A percentile compares a stretch with the other conserved stretches of the same genome.
phyloP scores from a whole-genome alignment of 2,888 invertebrate genomes.

The Drosophila mercatorum region DNA sequence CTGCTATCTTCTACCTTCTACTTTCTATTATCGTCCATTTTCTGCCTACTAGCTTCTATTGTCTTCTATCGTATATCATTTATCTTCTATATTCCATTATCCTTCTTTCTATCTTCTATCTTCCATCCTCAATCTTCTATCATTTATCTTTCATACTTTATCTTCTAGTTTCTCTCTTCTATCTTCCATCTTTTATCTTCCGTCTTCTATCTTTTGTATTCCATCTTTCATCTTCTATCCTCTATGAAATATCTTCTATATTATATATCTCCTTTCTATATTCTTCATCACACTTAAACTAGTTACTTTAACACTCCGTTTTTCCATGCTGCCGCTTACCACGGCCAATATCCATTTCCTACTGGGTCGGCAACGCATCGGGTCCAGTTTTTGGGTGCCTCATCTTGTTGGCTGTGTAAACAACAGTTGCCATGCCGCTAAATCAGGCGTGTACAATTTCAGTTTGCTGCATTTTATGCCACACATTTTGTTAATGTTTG shows the following conservation, averaged over 20 bases:
- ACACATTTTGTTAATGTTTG: conserved; percentile 60
- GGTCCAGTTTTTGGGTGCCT: conserved; percentile 49
- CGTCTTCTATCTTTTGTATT: background rate
- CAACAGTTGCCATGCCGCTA: conserved; percentile 67
- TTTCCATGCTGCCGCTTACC: background rate
- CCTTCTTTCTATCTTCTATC: background rate
- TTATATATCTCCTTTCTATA: too few species aligned
- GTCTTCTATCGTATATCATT: background rate
- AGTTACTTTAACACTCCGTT: background rate
- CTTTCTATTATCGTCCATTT: background rate
- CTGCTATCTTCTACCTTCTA: background rate
- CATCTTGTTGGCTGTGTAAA: conserved; percentile 66
- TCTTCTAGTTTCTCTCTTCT: background rate
- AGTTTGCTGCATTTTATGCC: conserved; percentile 64
- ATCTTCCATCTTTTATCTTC: too few species aligned
- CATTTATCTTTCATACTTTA: background rate
- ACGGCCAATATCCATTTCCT: conserved; percentile 20
- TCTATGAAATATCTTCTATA: too few species aligned
- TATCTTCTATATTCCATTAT: background rate
- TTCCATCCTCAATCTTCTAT: background rate
- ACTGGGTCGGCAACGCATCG: conserved; percentile 32
- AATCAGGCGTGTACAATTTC: conserved; percentile 71
- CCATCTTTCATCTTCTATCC: background rate
- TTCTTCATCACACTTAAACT: background rate
- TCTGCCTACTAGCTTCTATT: background rate